Conservation (phyloP, 1,140 invertebrate species). For the Caerostris darwini region DNA sequence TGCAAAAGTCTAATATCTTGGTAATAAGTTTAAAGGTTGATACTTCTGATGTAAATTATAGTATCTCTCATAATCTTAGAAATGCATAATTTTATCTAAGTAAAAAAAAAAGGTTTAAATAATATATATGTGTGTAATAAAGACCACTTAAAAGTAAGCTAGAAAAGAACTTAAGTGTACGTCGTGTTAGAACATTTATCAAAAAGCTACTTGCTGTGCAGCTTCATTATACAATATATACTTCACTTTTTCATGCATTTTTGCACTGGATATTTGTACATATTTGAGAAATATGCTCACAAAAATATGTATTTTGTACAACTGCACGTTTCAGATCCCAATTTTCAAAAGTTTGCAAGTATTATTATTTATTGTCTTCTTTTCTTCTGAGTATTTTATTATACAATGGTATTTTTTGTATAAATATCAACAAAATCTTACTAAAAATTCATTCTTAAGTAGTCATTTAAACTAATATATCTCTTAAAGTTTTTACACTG, state of each 20-base stretch:
- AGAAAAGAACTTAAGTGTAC: neutral
- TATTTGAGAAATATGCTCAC: slow-evolving; percentile 34
- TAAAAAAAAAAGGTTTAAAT: neutral
- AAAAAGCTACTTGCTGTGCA: slow-evolving; percentile 6
- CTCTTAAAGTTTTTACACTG: neutral
- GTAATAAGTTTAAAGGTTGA: no score
- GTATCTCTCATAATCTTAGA: neutral
- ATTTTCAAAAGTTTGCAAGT: neutral
- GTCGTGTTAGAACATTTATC: neutral
- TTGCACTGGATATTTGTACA: slow-evolving; percentile 37
- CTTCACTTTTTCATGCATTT: slow-evolving; percentile 42
- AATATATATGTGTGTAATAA: neutral
- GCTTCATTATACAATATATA: neutral
- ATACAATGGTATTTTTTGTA: neutral
- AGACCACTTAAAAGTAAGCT: neutral
- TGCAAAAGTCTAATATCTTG: no score
- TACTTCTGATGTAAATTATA: neutral
- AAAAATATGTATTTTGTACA: slow-evolving; percentile 29
- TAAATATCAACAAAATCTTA: neutral
- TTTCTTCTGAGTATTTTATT: neutral
- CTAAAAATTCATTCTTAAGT: neutral
- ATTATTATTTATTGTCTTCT: neutral
- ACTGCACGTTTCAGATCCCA: slow-evolving; percentile 33
- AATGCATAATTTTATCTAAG: neutral
- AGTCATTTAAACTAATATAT: neutral